Base-by-base conservation (phyloP, 1,140 invertebrate genomes). In the Platyscapa corneri region DNA sequence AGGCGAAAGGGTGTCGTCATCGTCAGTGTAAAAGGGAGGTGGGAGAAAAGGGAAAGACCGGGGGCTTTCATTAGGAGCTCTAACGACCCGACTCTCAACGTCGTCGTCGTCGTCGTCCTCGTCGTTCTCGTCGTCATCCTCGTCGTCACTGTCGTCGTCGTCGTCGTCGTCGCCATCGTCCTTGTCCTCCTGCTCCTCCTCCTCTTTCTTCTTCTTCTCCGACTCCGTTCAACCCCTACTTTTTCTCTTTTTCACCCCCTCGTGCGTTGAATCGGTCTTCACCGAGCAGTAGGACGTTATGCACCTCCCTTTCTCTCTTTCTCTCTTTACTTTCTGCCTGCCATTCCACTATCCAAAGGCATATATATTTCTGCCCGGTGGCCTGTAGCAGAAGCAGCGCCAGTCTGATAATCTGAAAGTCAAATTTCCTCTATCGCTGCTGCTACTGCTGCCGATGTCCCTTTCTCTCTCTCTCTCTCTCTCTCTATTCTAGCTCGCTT, bases 371-470 rank as follows among this genome's bases (percentile, higher is more conserved):
- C 49, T 81, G 53, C 64, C 70, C 74, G 39, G 34, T 83, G 76
- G 67, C 12, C 87, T 67, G 64, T 65, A 53, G 60, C 37, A 37
- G 56, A 23, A 37, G 74, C 65, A 75, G 53, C 74, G 49, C 79
- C 76, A 77, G 85, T 86, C 67, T 67, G 86, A 88, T 90, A 90
- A 92, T 92, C 91, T 92, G 90, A 92, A 92, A 92, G 91, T 92
- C 91, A 92, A 92, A 92, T 92, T 92, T 91, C 89, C 76, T 89
- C 89, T 89, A 89, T 89, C 89, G 89, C 76, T 67, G 60, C 76
- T n/a, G 14, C 42, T 14, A 3, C 10, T 8, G 32, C 27, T 53
- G 8, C 5, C 64, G 37, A 49, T 37, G 46, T 85, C 46, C 78
- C 79, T 75, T 64, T 83, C 30, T 82, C 32, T 49, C 64, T 42